Percentiles rank a stretch among this genome's conserved stretches.
Conservation (phyloP, 1,140 invertebrate species). For the Bathynomus jamesi region DNA sequence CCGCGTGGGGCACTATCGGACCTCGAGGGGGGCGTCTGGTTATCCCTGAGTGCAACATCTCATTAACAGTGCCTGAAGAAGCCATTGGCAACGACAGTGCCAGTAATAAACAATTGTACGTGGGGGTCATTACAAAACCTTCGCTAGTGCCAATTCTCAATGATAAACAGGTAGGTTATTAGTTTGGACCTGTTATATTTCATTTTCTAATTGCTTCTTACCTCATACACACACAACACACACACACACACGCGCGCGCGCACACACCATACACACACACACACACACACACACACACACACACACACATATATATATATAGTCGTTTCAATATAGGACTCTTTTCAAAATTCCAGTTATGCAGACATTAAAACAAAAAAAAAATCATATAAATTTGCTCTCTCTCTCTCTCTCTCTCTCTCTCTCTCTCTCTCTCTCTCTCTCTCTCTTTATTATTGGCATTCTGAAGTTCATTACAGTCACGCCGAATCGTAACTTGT, state of each 20-base stretch:
- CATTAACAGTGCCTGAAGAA: conserved; percentile 15
- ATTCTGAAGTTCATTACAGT: not conserved
- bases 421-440: no score
- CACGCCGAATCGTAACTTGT: not conserved
- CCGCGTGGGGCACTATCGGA: conserved; percentile 10
- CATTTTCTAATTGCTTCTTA: not conserved
- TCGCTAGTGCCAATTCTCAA: not conserved
- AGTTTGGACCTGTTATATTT: not conserved
- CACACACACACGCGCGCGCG: not conserved
- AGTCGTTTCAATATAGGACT: not conserved
- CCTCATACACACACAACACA: not conserved
- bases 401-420: no score
- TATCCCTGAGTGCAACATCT: conserved; percentile 8
- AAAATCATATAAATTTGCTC: no score
- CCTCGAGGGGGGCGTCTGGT: conserved; percentile 4
- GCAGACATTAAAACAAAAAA: no score
- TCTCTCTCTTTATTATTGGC: no score
- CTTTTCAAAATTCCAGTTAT: no score
- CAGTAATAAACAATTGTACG: not conserved
- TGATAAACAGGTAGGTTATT: not conserved
- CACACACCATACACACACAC: not conserved
- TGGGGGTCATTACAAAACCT: not conserved
- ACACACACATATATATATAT: not conserved
- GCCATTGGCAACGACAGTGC: conserved; percentile 2
- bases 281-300: not conserved